Conservation (phyloP, 1,140 invertebrate genomes). For the Rhyacophila brunnea region DNA sequence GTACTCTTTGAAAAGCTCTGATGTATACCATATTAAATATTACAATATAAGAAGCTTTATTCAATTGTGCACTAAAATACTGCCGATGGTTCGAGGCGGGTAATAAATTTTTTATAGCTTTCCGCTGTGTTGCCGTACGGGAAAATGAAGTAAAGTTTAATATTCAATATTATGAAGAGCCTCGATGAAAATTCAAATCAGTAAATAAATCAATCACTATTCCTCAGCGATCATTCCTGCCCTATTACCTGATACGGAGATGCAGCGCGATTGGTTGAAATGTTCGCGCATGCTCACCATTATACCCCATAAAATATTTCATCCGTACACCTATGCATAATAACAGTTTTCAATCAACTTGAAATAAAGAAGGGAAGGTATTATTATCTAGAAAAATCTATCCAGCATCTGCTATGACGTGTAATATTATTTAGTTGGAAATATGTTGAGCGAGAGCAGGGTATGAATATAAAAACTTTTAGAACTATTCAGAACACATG, state of each 20-base stretch:
- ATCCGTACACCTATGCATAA: constrained; percentile 4
- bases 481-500: no score
- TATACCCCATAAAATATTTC: constrained; percentile 23
- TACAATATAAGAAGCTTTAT: no score
- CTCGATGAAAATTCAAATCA: neutral
- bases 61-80: no score
- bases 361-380: no score
- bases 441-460: no score
- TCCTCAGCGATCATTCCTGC: neutral
- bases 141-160: neutral
- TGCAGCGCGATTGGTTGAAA: neutral
- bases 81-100: neutral
- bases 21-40: no score
- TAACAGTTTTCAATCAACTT: neutral
- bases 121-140: no score
- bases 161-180: neutral
- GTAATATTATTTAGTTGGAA: no score
- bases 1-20: no score
- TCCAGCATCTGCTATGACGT: no score
- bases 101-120: neutral
- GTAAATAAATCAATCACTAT: constrained; percentile 14
- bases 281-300: constrained; percentile 4
- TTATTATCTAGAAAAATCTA: no score
- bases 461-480: no score
- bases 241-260: neutral